Base-by-base conservation (phyloP, 2,888 invertebrate species). In the Caenorhabditis parvicauda region DNA sequence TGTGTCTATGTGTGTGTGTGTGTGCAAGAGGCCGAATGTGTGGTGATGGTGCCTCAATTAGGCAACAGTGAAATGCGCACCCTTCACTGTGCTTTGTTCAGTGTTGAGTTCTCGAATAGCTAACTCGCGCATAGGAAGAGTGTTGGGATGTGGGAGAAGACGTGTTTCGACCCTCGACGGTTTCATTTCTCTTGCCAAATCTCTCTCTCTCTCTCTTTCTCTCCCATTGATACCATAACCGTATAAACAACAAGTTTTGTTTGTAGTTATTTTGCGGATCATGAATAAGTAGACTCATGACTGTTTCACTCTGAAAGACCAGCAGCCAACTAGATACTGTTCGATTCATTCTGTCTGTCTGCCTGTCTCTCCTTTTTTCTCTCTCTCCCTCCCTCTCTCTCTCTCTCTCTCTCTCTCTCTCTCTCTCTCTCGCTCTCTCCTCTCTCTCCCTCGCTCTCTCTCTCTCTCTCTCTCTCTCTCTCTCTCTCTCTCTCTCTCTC, bases 341-440 rank as follows among this genome's bases (percentile, higher is more conserved):
- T n/a, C n/a, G n/a, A 38, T 21, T 38, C 35, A 32, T 32, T 32
- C 14, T 32, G n/a, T 38, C 19, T 38, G n/a, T 3, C 12, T n/a
- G n/a, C n/a, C n/a, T n/a, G n/a, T n/a, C n/a, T 32, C 39, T 6
- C 14, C 5, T 6, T 38, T 38, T 14, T 4, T 14, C 37, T 2
- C 38, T 7, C 45, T 22, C 9, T 38, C 45, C 17, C 7, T 19
- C 21, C 19, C 35, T 6, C 47, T 2, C 46, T 17, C 28, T 28
- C 38, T 48, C 32, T 28, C 14, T 28, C 42, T 51, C 44, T 38
- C 38, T 51, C 39, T 51, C 29, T 17, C 19, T 51, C 42, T 51
- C 38, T 25, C 24, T 42, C 32, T 42, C 24, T 17, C 19, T 21
- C 39, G n/a, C 19, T 35, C 29, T 35, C 14, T 14, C 45, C 17